phyloP scores from a whole-genome alignment of 2,888 invertebrate genomes.

The Drosophila macrospina region DNA sequence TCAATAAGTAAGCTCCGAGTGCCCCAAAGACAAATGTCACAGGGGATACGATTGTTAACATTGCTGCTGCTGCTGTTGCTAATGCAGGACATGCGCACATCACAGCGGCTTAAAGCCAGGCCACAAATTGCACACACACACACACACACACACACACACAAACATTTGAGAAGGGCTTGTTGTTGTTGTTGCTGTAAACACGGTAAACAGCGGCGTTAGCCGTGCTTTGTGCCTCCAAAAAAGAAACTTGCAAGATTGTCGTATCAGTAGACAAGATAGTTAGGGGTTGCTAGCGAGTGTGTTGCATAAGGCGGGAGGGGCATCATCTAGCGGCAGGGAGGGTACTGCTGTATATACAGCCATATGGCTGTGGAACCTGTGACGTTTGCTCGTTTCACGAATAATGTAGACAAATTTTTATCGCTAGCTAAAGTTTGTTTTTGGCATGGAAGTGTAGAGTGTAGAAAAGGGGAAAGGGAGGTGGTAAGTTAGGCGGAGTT shows the following conservation, averaged over 20 bases:
- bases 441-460: slow-evolving; percentile 13
- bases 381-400: slow-evolving; percentile 39
- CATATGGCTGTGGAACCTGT: slow-evolving; percentile 67
- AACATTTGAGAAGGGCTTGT: slow-evolving; percentile 21
- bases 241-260: slow-evolving; percentile 52
- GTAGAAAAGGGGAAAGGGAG: neutral
- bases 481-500: neutral
- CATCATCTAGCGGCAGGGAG: neutral
- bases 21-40: slow-evolving; percentile 47
- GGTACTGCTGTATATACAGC: slow-evolving; percentile 23
- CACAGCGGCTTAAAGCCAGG: slow-evolving; percentile 63
- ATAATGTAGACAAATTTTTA: slow-evolving; percentile 78
- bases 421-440: slow-evolving; percentile 75
- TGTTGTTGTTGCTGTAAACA: slow-evolving; percentile 39
- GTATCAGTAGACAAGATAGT: slow-evolving; percentile 54
- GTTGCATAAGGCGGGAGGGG: too few species aligned
- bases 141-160: slow-evolving; percentile 11
- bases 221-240: slow-evolving; percentile 37
- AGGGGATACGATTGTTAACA: slow-evolving; percentile 19
- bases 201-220: slow-evolving; percentile 45
- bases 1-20: slow-evolving; percentile 51
- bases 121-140: slow-evolving; percentile 61
- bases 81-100: slow-evolving; percentile 71
- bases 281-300: slow-evolving; percentile 52
- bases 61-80: neutral